Conservation (phyloP, 2,113 vertebrate genomes). For the Emydura subglobosa region DNA sequence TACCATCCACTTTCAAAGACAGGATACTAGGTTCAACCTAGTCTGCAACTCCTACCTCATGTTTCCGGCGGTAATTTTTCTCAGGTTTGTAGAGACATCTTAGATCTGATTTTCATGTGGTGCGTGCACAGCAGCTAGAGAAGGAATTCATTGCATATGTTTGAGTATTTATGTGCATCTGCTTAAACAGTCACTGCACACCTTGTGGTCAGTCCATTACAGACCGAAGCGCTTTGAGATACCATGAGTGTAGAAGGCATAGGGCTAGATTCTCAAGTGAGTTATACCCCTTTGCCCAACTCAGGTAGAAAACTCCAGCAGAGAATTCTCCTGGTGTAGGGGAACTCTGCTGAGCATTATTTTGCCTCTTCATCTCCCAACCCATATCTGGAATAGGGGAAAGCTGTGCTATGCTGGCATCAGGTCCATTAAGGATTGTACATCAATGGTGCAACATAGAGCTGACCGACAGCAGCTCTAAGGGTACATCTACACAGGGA, state of each 20-base stretch:
- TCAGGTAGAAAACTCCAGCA: not conserved
- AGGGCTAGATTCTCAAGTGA: constrained; percentile 35
- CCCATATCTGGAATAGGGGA: not conserved
- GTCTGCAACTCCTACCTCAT: constrained; percentile 54
- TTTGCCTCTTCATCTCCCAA: not conserved
- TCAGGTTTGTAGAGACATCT: constrained; percentile 43
- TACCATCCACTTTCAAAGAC: not conserved
- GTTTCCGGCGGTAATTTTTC: constrained; percentile 45
- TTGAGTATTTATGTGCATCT: not conserved
- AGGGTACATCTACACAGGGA: too few relatives aligned
- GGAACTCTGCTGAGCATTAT: not conserved
- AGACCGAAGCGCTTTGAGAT: not conserved
- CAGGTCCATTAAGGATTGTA: not conserved
- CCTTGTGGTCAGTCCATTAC: constrained; percentile 39
- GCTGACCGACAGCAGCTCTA: too few relatives aligned
- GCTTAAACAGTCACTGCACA: constrained; percentile 56
- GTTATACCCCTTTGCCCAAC: constrained; percentile 22
- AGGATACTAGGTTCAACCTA: constrained; percentile 57
- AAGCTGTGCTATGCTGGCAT: not conserved
- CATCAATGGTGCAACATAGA: not conserved
- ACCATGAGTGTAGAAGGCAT: too few relatives aligned
- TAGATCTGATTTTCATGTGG: constrained; percentile 50
- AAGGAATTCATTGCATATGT: not conserved
- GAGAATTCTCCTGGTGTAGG: too few relatives aligned
- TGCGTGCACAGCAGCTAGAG: constrained; percentile 42